Evolutionary conservation across 2,888 invertebrate genomes (phyloP), one percentile per base, ranked within the genome.

Genomic region (Odontothrips loti): DNA sequence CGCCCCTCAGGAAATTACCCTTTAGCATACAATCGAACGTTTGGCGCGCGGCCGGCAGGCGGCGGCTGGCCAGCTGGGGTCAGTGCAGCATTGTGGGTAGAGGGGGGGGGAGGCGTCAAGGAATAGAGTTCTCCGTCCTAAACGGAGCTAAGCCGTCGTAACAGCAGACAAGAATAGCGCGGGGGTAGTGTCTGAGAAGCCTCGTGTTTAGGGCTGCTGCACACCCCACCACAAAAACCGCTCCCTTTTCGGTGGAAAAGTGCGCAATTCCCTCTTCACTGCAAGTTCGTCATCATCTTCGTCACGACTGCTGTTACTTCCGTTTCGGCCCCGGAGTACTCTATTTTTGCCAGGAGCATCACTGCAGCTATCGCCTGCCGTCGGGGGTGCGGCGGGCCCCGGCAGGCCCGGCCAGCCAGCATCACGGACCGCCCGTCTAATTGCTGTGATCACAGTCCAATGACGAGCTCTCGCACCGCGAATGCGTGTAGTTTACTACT

Each of bases 21-120:
- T 20, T 58, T 58, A 58, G 58, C 58, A 58, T 58, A 58, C 58
- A 58, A 58, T 58, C 58, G 58, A 58, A 58, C 58, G 58, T 58
- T 58, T 58, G 58, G 11, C 20, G 58, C 58, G 58, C 58, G 58
- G 58, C 17, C 17, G 51, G 51, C 12, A 12, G 51, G 9, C 4
- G 15, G 51, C 51, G 34, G 34, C 58, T 4, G 51, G 15, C 51
- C 6, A 51, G 51, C 6, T 20, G 20, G 20, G 58, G 20, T 58
- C 15, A 6, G 20, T n/a, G n/a, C n/a, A n/a, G n/a, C n/a, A n/a
- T n/a, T n/a, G 20, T 11, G 58, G 17, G 58, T 20, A 1, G 58
- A 43, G 58, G 20, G 15, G 58, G 15, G 17, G 15, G 58, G 12
- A 15, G 58, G 15, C 58, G 34, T 43, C 34, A 43, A 43, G 34